Percentiles rank a stretch among this genome's conserved stretches.
Conservation (phyloP, 2,113 vertebrate species). For the Nibea coibor region DNA sequence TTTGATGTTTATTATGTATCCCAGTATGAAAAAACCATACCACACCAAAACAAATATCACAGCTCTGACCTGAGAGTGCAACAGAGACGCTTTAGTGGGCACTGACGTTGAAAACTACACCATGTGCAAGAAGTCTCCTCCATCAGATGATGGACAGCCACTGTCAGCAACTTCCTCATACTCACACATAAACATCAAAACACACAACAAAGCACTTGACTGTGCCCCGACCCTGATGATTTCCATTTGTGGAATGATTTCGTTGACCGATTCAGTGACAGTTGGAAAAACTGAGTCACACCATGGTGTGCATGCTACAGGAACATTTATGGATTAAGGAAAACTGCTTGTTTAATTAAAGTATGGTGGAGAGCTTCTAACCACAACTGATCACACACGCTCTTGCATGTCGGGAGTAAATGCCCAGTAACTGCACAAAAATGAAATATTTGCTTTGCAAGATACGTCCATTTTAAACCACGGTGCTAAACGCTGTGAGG, state of each 20-base stretch:
- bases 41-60: background rate
- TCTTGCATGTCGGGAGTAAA: background rate
- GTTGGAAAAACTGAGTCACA: constrained; percentile 35
- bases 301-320: background rate
- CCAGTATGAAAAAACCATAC: background rate
- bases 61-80: background rate
- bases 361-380: background rate
- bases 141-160: background rate
- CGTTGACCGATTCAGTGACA: background rate
- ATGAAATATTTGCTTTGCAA: background rate
- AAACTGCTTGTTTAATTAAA: constrained; percentile 15
- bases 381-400: background rate
- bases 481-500: background rate
- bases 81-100: background rate
- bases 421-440: background rate
- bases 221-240: background rate
- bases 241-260: constrained; percentile 26
- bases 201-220: constrained; percentile 21
- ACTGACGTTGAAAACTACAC: background rate
- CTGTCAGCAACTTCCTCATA: constrained; percentile 4
- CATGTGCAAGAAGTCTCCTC: background rate
- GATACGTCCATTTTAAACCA: background rate
- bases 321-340: constrained; percentile 9
- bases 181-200: constrained; percentile 21
- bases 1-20: background rate